phyloP scores from a whole-genome alignment of 2,888 invertebrate species.

The Leptopilina myrica region DNA sequence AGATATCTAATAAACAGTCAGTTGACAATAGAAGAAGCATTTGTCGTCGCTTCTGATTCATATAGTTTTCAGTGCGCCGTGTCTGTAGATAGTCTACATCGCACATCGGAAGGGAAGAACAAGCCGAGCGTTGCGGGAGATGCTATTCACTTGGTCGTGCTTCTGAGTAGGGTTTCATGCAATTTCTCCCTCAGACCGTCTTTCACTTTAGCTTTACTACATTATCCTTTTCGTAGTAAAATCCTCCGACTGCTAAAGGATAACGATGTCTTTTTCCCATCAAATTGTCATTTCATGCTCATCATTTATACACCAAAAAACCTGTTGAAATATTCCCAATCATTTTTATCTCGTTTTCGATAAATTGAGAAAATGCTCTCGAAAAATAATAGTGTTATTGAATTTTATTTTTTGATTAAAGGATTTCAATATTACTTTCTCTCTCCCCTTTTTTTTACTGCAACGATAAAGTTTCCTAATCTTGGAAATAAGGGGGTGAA shows the following conservation, averaged over 20 bases:
- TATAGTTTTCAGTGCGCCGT: slow-evolving; percentile 58
- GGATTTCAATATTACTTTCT: slow-evolving; percentile 15
- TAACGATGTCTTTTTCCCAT: slow-evolving; percentile 36
- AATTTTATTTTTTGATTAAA: neutral
- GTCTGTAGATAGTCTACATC: slow-evolving; percentile 51
- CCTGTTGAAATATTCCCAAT: slow-evolving; percentile 17
- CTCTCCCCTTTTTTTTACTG: slow-evolving; percentile 44
- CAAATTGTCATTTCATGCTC: slow-evolving; percentile 29
- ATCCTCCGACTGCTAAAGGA: slow-evolving; percentile 30
- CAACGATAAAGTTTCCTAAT: slow-evolving; percentile 53
- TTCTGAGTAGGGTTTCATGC: slow-evolving; percentile 38
- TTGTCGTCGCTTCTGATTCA: slow-evolving; percentile 72
- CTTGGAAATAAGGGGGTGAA: slow-evolving; percentile 33
- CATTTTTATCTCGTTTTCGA: too few relatives aligned
- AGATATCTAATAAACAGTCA: slow-evolving; percentile 75
- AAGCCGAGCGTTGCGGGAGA: slow-evolving; percentile 48
- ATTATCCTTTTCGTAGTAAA: slow-evolving; percentile 35
- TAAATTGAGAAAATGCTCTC: too few relatives aligned
- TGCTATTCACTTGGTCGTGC: slow-evolving; percentile 52
- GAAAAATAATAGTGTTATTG: too few relatives aligned
- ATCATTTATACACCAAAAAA: neutral
- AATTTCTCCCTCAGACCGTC: slow-evolving; percentile 25
- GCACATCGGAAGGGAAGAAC: slow-evolving; percentile 56
- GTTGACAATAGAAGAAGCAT: slow-evolving; percentile 73
- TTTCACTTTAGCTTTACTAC: slow-evolving; percentile 18